Base-by-base conservation (phyloP, 1,140 invertebrate species). In the Heliothis subflexa region DNA sequence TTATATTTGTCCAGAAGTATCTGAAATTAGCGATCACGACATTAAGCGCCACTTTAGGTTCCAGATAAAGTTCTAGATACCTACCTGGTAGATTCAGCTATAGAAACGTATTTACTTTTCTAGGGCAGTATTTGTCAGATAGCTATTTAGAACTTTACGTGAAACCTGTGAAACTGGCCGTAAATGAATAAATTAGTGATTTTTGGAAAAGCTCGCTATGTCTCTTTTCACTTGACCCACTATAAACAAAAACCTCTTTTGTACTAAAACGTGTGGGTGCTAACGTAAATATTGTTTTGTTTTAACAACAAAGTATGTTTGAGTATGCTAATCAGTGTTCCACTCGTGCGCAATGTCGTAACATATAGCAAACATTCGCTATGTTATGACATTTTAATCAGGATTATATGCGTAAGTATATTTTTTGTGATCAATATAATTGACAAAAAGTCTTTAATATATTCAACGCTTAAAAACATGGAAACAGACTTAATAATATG, bases 261-360 rank as follows among this genome's bases (percentile, higher is more conserved):
- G 28, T 71, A n/a, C 68, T 28, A 33, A 55, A 55, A 16, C 55
- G 33, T 25, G 28, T 33, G 50, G 68, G 54, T 47, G 40, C 25
- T 73, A 73, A 59, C 62, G 57, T 64, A 13, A 49, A 40, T 16
- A 75, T 57, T 59, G 9, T 7, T n/a, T 57, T 73, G 64, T 47
- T 50, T 50, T 1, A 62, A 50, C 45, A 11, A 21, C 47, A 68
- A 52, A 28, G 12, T 14, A 12, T 49, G 12, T 18, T 50, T 33
- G 5, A 28, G 9, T 12, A 62, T 75, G 73, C n/a, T 75, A 75
- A 64, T 75, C 61, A 64, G 25, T 74, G 13, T 59, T 10, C 47
- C 33, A 75, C 59, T 64, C 73, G 59, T 74, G 57, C 57, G 72
- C 47, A 62, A 25, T 40, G 73, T 64, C 47, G 47, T 45, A 52